Base-by-base conservation (phyloP, 2,113 vertebrate species). In the Nerophis ophidion region DNA sequence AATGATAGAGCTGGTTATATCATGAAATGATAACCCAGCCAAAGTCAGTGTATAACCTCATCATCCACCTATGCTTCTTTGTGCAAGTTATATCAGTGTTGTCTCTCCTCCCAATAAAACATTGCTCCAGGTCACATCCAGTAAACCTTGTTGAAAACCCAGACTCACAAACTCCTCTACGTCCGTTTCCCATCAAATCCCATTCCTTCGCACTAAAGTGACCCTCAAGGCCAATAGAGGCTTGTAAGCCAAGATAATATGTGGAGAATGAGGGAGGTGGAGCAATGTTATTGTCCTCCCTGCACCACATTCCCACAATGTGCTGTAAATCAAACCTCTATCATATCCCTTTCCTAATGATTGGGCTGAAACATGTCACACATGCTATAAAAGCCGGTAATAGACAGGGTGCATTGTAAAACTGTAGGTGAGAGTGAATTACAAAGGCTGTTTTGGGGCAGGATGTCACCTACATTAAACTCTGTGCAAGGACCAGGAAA, bases 81-180 rank as follows among this genome's bases (percentile, higher is more conserved):
- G 12, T 61, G 34, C 46, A 52, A 68, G 36, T 51, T 26, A 10
- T 52, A 14, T 36, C 74, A 57, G 19, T 56, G 66, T 72, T 65
- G 75, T 79, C 57, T 55, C 34, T 11, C 44, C 45, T 38, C 60
- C 57, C 71, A 77, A 64, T 73, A 51, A 74, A 75, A 75, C 65
- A 64, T 60, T 1, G 15, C 50, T 9, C 4, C 14, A 51, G 66
- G 48, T 33, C 66, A 68, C 17, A 50, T 57, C 64, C 58, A 66
- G 51, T 48, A 66, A 26, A 66, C 73, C 80, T 83, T 80, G 76
- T 79, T 57, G 13, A 80, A 71, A 77, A 70, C 10, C 48, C 53
- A 59, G 72, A 48, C 57, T 57, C 52, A 8, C 53, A 53, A 46
- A 59, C 64, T 65, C 53, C 76, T 77, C 77, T 13, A 4, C 65